These are phyloP conservation scores for Amphipoea oculea DNA, from an alignment of 2,888 invertebrate species.

Conservation along the genomic window DNA sequence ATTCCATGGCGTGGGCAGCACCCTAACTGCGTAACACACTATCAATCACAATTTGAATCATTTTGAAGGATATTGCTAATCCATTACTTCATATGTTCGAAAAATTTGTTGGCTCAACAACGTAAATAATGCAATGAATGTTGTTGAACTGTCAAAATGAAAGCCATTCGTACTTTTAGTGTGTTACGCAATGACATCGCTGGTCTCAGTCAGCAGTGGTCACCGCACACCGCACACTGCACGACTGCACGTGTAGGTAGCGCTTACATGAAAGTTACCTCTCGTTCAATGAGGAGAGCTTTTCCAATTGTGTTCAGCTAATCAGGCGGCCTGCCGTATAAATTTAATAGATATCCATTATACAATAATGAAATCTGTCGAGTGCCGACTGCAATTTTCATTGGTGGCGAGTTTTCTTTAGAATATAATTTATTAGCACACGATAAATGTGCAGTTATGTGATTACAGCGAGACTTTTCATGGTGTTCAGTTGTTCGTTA, in stretches of 20 bases:
- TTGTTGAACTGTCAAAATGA: too few relatives aligned
- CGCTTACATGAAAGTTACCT: constrained; percentile 8
- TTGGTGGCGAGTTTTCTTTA: constrained; percentile 48
- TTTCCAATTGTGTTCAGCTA: constrained; percentile 28
- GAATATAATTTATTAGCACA: constrained; percentile 27
- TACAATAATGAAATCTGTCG: constrained; percentile 32
- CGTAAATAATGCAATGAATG: too few relatives aligned
- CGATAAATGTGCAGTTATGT: constrained; percentile 40
- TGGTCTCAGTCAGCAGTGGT: too few relatives aligned
- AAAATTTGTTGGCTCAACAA: too few relatives aligned
- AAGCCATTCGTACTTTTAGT: too few relatives aligned
- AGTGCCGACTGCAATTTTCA: constrained; percentile 35
- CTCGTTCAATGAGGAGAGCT: constrained; percentile 27
- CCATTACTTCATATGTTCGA: too few relatives aligned
- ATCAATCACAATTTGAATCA: too few relatives aligned
- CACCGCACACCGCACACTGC: neutral
- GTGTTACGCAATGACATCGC: too few relatives aligned
- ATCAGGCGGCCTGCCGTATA: constrained; percentile 33
- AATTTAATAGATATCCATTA: constrained; percentile 24
- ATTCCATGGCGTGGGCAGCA: neutral
- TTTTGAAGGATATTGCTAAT: too few relatives aligned
- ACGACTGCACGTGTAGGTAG: neutral
- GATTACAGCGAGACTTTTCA: constrained; percentile 3
- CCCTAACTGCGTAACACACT: too few relatives aligned
- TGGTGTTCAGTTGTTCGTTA: neutral